Conservation (phyloP, 2,888 invertebrate genomes). For the Omphaloscelis lunosa region DNA sequence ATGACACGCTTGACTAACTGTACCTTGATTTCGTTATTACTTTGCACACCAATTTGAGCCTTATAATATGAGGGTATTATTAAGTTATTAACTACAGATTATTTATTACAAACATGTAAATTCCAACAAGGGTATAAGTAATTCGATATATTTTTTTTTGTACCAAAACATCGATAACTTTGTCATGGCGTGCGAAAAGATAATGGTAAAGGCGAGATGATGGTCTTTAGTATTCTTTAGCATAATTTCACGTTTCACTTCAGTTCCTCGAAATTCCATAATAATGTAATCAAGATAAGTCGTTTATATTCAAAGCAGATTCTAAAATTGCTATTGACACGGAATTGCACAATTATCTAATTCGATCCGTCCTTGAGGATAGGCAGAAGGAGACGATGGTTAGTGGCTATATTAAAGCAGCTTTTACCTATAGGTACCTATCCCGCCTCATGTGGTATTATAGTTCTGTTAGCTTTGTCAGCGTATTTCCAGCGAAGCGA, state of each 20-base stretch:
- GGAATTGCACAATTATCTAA: conserved; percentile 25
- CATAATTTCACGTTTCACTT: conserved; percentile 22
- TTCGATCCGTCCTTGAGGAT: conserved; percentile 18
- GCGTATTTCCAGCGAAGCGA: no score
- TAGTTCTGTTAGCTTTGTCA: background rate
- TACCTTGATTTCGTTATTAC: conserved; percentile 39
- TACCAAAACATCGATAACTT: no score
- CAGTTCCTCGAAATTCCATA: conserved; percentile 31
- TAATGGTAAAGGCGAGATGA: conserved; percentile 12
- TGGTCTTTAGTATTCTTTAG: conserved; percentile 7
- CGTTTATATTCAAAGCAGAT: conserved; percentile 40
- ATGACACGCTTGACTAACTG: conserved; percentile 54
- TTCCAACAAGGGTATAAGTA: background rate
- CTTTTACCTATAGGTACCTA: background rate
- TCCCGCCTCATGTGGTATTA: background rate
- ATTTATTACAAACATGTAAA: background rate
- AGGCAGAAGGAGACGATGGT: background rate
- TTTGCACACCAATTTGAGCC: conserved; percentile 12
- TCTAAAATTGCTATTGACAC: conserved; percentile 30
- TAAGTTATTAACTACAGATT: background rate
- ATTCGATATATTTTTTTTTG: no score
- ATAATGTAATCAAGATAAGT: conserved; percentile 28
- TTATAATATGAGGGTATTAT: conserved; percentile 20
- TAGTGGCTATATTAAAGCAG: background rate
- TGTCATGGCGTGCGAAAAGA: conserved; percentile 9